These are phyloP conservation scores for Heliconius erato DNA, from an alignment of 2,888 invertebrate genomes.

Conservation along the genomic window DNA sequence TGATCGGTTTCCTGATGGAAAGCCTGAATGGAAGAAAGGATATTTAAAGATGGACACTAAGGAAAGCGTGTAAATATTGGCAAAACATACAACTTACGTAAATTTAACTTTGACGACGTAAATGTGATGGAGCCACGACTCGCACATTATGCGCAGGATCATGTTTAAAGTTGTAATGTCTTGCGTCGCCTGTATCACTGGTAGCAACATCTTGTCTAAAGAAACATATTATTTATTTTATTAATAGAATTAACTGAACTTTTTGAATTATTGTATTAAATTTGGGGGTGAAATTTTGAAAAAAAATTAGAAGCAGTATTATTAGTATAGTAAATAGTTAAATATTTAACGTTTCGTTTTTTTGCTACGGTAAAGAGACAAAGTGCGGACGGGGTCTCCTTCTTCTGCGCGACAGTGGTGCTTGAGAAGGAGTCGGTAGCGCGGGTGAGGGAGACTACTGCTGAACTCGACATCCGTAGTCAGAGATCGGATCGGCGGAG, in stretches of 20 bases:
- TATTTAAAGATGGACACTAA: neutral
- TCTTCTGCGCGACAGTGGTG: too few relatives aligned
- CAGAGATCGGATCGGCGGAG: too few relatives aligned
- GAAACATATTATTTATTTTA: conserved; percentile 47
- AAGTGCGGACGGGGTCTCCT: too few relatives aligned
- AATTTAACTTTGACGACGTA: conserved; percentile 93
- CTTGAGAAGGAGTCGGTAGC: too few relatives aligned
- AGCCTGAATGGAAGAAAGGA: neutral
- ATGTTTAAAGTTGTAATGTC: conserved; percentile 91
- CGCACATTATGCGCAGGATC: conserved; percentile 93
- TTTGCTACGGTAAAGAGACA: too few relatives aligned
- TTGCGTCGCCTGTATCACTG: conserved; percentile 91
- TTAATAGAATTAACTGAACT: neutral
- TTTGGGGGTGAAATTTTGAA: too few relatives aligned
- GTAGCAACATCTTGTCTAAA: conserved; percentile 90
- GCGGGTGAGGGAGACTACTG: too few relatives aligned
- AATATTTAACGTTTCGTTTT: too few relatives aligned
- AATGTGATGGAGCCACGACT: conserved; percentile 95
- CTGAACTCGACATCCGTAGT: too few relatives aligned
- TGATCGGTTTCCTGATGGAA: neutral
- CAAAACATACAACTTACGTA: conserved; percentile 78
- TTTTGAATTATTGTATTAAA: too few relatives aligned
- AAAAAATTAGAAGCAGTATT: too few relatives aligned
- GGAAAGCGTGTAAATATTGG: neutral
- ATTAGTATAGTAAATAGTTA: too few relatives aligned